Percentiles rank a stretch among this genome's conserved stretches.
These are phyloP conservation scores for Rhinogobius similis DNA, from an alignment of 2,113 vertebrate species.

Conservation along the genomic window DNA sequence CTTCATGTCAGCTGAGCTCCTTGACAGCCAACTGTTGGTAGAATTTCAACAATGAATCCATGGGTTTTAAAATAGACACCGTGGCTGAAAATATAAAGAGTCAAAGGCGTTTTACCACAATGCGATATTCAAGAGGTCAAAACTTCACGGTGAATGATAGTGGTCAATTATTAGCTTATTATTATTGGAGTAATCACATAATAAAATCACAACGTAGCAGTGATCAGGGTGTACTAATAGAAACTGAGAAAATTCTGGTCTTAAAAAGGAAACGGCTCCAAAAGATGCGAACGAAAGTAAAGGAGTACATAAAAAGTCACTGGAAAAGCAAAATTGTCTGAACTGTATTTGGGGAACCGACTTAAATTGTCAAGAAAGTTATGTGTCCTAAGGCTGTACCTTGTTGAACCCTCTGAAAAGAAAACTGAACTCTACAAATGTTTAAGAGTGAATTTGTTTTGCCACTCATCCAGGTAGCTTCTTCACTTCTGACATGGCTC, in stretches of 20 bases:
- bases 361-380: not conserved
- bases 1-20: slow-evolving; percentile 1
- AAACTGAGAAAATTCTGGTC: not conserved
- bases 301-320: not conserved
- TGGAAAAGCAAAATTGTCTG: not conserved
- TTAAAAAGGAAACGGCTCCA: not conserved
- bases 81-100: not conserved
- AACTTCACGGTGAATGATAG: not conserved
- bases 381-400: not conserved
- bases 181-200: not conserved
- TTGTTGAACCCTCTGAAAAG: not conserved
- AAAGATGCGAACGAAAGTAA: not conserved
- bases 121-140: not conserved
- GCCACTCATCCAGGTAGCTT: too few species aligned
- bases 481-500: too few species aligned
- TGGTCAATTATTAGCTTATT: not conserved
- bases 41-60: not conserved
- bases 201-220: not conserved
- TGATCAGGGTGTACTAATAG: not conserved
- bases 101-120: not conserved
- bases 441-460: too few species aligned
- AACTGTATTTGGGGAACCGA: too few species aligned
- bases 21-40: not conserved
- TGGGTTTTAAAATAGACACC: not conserved
- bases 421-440: too few species aligned